Base-by-base conservation (phyloP, 1,140 invertebrate species). In the Andrena cerasifolii region DNA sequence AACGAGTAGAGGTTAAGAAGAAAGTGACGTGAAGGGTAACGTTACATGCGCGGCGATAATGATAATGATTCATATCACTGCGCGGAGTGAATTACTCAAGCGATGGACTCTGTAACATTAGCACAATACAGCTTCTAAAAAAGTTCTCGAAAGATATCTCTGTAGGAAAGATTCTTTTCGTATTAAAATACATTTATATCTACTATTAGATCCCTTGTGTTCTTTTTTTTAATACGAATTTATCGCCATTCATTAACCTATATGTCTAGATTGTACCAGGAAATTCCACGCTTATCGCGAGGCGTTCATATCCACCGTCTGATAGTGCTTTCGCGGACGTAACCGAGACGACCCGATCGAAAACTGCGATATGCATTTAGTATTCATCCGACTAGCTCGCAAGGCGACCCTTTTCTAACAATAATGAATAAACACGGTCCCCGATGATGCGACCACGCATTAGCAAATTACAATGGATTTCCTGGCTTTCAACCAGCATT, bases 51-150 rank as follows among this genome's bases (percentile, higher is more conserved):
- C 18, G 31, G 18, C 31, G n/a, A n/a, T 43, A 8, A 33, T 43
- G 62, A 45, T n/a, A 10, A n/a, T 74, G 36, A 65, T 54, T 62
- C 21, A 14, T 31, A 51, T 24, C n/a, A 12, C 18, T 72, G 36
- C n/a, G 10, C 3, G 3, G 21, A 54, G 16, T 43, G 26, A 31
- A n/a, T 59, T 59, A 59, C 31, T 61, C 12, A 36, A 54, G 6
- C 16, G n/a, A 31, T 12, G 40, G 18, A 24, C 18, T 43, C 12
- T 43, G 36, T 31, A 21, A 45, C 12, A 51, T 33, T 8, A 40
- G n/a, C 33, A 26, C 14, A 10, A 40, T 43, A 31, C 6, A 28
- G 3, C 1, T 18, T 68, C 33, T 65, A 53, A 7, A 10, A 3
- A 31, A 47, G 5, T 33, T 49, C 31, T 40, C 16, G 10, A 33